A percentile compares a stretch with the other conserved stretches of the same genome.
Evolutionary conservation across 2,113 vertebrate genomes (phyloP).

Genomic region (Hemibagrus wyckioides): DNA sequence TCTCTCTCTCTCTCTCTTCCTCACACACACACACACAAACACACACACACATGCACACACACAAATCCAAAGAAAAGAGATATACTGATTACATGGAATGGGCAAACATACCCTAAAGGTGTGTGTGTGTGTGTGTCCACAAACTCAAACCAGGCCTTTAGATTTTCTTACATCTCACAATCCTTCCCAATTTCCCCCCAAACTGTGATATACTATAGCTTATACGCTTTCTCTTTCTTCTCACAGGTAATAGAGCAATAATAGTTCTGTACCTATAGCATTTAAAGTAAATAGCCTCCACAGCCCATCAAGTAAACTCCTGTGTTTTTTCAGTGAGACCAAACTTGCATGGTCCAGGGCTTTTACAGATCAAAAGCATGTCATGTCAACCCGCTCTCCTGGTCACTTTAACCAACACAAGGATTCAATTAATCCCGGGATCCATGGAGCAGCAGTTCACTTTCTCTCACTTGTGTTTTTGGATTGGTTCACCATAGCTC

Average conservation of each 20-base stretch:
- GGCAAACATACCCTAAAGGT: constrained; percentile 53
- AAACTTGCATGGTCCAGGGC: constrained; percentile 19
- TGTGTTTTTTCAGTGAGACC: constrained; percentile 5
- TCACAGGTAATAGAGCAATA: background rate
- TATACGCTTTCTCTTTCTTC: background rate
- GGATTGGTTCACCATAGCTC: constrained; percentile 41
- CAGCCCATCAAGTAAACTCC: background rate
- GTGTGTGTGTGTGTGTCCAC: constrained; percentile 36
- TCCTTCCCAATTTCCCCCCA: background rate
- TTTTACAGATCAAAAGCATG: constrained; percentile 53
- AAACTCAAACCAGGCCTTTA: constrained; percentile 8
- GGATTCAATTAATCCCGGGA: constrained; percentile 57
- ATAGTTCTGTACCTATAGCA: constrained; percentile 39
- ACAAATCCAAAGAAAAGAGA: constrained; percentile 40
- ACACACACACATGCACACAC: background rate
- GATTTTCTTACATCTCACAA: background rate
- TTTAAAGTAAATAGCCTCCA: constrained; percentile 57
- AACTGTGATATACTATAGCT: background rate
- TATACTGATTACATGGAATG: constrained; percentile 57
- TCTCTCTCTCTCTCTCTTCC: too few relatives aligned
- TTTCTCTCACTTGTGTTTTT: constrained; percentile 23
- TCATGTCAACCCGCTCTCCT: constrained; percentile 56
- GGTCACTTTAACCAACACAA: constrained; percentile 59
- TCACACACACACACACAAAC: too few relatives aligned
- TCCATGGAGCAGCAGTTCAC: constrained; percentile 48